A percentile compares a stretch with the other conserved stretches of the same genome.
These are phyloP conservation scores for Ophiodon elongatus DNA, from an alignment of 2,113 vertebrate species.

Conservation along the genomic window DNA sequence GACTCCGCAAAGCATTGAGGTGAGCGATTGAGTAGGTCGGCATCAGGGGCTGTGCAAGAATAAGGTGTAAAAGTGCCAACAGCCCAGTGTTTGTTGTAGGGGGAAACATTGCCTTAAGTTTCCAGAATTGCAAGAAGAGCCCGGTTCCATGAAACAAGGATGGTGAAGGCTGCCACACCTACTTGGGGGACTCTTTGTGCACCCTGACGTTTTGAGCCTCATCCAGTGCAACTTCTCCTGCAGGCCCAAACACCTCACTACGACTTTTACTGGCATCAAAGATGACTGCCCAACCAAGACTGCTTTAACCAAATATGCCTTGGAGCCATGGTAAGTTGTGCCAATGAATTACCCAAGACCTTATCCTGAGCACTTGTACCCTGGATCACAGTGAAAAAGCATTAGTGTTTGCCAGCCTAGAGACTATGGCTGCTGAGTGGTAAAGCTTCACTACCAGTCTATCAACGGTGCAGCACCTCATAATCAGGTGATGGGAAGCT, in stretches of 20 bases:
- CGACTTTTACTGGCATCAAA: neutral
- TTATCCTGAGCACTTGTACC: neutral
- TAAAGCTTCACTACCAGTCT: neutral
- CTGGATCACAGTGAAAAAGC: neutral
- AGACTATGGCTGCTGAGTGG: neutral
- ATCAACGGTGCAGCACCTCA: neutral
- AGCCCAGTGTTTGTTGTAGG: no score
- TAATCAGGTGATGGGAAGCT: neutral
- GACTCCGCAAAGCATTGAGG: no score
- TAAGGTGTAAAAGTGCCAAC: no score
- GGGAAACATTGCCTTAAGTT: no score
- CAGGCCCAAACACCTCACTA: no score
- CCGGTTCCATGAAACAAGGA: neutral
- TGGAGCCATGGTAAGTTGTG: neutral
- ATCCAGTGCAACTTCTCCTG: no score
- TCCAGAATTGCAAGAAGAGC: no score
- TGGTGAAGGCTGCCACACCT: neutral
- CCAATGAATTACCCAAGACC: neutral
- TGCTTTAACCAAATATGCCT: neutral
- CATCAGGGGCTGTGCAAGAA: no score
- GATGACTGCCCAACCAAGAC: neutral
- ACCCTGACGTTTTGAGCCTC: neutral
- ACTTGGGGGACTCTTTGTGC: no score
- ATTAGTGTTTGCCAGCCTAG: neutral
- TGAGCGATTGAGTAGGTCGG: no score